These are phyloP conservation scores for Erpobdella octoculata DNA, from an alignment of 2,888 invertebrate genomes.

Conservation along the genomic window DNA sequence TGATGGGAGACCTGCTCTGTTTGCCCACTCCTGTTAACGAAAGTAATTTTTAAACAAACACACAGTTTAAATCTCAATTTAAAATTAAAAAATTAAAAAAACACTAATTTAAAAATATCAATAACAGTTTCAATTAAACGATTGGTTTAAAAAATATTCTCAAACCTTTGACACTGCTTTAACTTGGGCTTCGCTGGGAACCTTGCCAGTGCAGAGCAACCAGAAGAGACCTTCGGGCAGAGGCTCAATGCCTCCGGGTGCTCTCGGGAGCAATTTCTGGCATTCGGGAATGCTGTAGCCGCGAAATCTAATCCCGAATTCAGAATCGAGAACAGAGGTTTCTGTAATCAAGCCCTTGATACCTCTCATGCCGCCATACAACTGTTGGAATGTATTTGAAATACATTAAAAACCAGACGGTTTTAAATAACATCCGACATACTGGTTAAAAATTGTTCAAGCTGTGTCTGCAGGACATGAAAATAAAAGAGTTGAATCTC, in stretches of 20 bases:
- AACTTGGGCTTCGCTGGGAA: conserved; percentile 73
- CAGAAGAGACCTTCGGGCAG: conserved; percentile 90
- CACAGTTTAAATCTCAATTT: not conserved
- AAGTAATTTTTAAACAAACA: not conserved
- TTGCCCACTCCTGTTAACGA: conserved; percentile 67
- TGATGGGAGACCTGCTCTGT: conserved; percentile 76
- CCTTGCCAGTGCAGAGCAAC: conserved; percentile 78
- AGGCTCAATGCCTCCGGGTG: conserved; percentile 67
- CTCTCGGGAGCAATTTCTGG: conserved; percentile 76
- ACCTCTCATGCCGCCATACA: conserved; percentile 87
- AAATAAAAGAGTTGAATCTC: no score
- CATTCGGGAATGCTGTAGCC: conserved; percentile 87
- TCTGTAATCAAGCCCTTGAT: conserved; percentile 90
- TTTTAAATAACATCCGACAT: no score
- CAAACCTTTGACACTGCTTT: conserved; percentile 47
- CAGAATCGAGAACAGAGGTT: conserved; percentile 85
- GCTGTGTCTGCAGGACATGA: no score
- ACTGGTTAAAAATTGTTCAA: no score
- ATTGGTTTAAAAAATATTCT: not conserved
- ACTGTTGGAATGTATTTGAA: no score
- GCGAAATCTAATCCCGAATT: conserved; percentile 89
- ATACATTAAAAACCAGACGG: no score
- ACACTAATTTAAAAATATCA: not conserved
- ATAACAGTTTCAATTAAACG: not conserved
- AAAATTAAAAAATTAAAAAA: not conserved